Conservation (phyloP, 2,113 vertebrate species). For the Brevimyrus niger region DNA sequence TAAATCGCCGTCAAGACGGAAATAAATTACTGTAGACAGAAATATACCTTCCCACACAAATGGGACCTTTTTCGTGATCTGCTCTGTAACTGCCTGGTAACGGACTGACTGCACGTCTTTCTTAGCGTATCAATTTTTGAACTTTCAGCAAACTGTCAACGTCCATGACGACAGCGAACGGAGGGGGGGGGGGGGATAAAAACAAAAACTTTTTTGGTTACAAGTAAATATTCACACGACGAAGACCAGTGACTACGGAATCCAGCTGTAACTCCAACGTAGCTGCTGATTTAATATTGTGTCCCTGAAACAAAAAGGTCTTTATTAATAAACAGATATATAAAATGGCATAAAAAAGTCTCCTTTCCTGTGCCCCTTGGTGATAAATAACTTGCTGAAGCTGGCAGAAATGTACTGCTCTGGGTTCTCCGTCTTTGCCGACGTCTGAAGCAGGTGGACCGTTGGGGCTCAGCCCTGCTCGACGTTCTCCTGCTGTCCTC, state of each 20-base stretch:
- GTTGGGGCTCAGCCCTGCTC: neutral
- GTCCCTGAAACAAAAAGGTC: slow-evolving; percentile 53
- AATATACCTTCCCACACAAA: neutral
- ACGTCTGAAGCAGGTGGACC: neutral
- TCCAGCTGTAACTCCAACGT: slow-evolving; percentile 29
- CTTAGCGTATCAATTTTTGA: neutral
- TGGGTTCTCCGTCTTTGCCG: neutral
- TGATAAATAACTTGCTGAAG: slow-evolving; percentile 17
- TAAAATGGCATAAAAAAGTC: slow-evolving; percentile 25
- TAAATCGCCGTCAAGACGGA: neutral
- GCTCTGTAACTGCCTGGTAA: neutral
- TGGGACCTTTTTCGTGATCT: neutral
- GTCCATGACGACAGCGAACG: slow-evolving; percentile 26
- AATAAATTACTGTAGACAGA: slow-evolving; percentile 3
- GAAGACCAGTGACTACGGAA: slow-evolving; percentile 27
- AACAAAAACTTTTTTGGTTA: slow-evolving; percentile 45
- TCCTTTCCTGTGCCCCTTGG: slow-evolving; percentile 1
- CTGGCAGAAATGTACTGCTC: neutral
- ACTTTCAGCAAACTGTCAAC: neutral
- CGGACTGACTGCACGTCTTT: neutral
- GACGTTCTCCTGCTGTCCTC: neutral
- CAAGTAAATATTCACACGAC: slow-evolving; percentile 41
- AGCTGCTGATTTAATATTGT: slow-evolving; percentile 58
- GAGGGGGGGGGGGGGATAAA: neutral
- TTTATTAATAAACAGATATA: slow-evolving; percentile 34